Evolutionary conservation across 2,888 invertebrate genomes (phyloP).

Genomic region (Drosophila tripunctata): DNA sequence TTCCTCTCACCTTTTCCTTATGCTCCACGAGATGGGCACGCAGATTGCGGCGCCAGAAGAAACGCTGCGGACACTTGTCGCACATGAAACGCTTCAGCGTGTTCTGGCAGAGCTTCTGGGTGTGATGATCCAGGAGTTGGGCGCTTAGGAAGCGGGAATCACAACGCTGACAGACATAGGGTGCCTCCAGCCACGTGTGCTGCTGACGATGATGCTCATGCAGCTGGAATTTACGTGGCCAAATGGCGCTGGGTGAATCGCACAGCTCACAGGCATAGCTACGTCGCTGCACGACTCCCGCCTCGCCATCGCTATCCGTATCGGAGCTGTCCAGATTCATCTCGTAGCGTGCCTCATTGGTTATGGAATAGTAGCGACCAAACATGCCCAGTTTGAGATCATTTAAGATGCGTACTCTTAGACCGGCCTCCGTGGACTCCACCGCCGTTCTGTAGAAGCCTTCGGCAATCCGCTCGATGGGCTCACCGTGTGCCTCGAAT

Average conservation of each 20-base stretch:
- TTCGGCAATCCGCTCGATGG: slow-evolving; percentile 70
- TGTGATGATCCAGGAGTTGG: slow-evolving; percentile 85
- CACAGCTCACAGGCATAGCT: slow-evolving; percentile 80
- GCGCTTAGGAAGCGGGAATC: slow-evolving; percentile 85
- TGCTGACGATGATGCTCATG: slow-evolving; percentile 77
- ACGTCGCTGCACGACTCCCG: slow-evolving; percentile 56
- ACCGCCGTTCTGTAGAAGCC: slow-evolving; percentile 75
- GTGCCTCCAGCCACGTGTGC: slow-evolving; percentile 85
- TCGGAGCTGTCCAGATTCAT: slow-evolving; percentile 79
- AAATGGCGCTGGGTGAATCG: slow-evolving; percentile 49
- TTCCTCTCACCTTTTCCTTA: slow-evolving; percentile 57
- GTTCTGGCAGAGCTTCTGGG: slow-evolving; percentile 84
- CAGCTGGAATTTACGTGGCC: slow-evolving; percentile 80
- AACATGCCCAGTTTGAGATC: slow-evolving; percentile 67
- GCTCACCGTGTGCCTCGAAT: slow-evolving; percentile 66
- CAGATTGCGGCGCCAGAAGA: slow-evolving; percentile 82
- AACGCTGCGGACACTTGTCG: slow-evolving; percentile 80
- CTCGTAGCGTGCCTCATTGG: slow-evolving; percentile 82
- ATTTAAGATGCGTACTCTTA: slow-evolving; percentile 64
- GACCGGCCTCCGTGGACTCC: slow-evolving; percentile 55
- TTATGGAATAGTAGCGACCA: slow-evolving; percentile 82
- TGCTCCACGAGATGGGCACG: slow-evolving; percentile 74
- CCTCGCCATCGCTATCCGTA: slow-evolving; percentile 67
- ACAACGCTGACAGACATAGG: slow-evolving; percentile 85
- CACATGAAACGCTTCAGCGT: slow-evolving; percentile 79